Base-by-base conservation (phyloP, 2,797 vertebrate genomes). In the Oreochromis mossambicus region DNA sequence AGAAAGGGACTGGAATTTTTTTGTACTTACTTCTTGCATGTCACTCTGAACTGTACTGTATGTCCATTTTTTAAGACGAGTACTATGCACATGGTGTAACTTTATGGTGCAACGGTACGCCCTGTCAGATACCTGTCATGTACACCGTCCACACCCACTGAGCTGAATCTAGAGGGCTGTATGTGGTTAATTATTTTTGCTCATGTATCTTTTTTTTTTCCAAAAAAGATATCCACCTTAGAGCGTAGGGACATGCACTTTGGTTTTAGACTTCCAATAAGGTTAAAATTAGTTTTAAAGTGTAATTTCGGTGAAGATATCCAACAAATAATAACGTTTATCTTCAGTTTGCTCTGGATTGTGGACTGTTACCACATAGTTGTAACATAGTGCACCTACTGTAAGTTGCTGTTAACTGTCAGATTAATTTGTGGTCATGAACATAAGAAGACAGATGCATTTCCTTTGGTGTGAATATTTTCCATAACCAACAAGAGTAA, bases 51-150 rank as follows among this genome's bases (percentile, higher is more conserved):
- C 79, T 91, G 83, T 89, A 87, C 79, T 87, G 79, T 90, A 83
- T 84, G 75, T 88, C 73, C 85, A 84, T 89, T 92, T 92, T 93
- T 91, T 90, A 91, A 90, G 84, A 95, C 85, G 86, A 87, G 93
- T 95, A 95, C 96, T 97, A 97, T 97, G 96, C 96, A 97, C 94
- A 95, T 78, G 82, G 91, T 89, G 91, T 90, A 84, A 93, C 58
- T 94, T 88, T 88, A 63, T 90, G 91, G 92, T 95, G 93, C 94
- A 92, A 73, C 83, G 81, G 83, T 90, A 50, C 61, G 54, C 84
- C 78, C 86, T 91, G 92, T 91, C 87, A 83, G 84, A 88, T 81
- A 75, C 26, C 43, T 81, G 89, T 94, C 86, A 61, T 58, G 50
- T 83, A 83, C 79, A 55, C 55, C 55, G 21, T 79, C 66, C 77